Evolutionary conservation across 2,888 invertebrate genomes (phyloP), one percentile per base, ranked within the genome.

Genomic region (Sarcophaga caerulescens): DNA sequence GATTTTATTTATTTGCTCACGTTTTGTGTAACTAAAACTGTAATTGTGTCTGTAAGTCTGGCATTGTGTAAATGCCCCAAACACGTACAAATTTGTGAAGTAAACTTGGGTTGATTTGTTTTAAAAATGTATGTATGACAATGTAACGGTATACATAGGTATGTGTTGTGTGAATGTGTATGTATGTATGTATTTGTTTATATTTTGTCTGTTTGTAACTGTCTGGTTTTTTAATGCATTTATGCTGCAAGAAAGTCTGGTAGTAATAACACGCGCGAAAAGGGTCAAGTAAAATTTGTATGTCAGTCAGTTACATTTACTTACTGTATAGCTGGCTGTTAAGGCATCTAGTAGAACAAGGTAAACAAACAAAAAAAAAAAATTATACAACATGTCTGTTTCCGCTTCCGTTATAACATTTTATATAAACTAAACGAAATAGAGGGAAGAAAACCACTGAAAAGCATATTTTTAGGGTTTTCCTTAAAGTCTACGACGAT

Each of bases 331-430:
- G 25, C 17, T 14, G 25, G 14, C 17, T 35, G 35, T 44, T 35
- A 35, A 69, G 65, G 73, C 47, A 23, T 60, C 6, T 8, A 35
- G 35, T 35, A 8, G 35, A 2, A 35, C 35, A 35, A 25, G 25
- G n/a, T n/a, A 63, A 70, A 35, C n/a, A 65, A 65, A 25, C 47
- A 45, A 62, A 60, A 25, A 62, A 60, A 25, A 66, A 59, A 45
- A 88, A 87, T 89, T 89, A 89, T 91, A 89, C 90, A 91, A 90
- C 89, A 90, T 90, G 91, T 91, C 91, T 91, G 89, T 90, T 91
- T 91, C 90, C 90, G 90, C 89, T 90, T 84, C 80, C 75, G 65
- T 82, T 69, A 47, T 52, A 77, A 69, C 66, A 78, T 47, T 45
- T 66, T 14, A 68, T 35, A n/a, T 14, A 35, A 57, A 3, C 12